phyloP scores from a whole-genome alignment of 2,888 invertebrate species.

The Ochlodes sylvanus region DNA sequence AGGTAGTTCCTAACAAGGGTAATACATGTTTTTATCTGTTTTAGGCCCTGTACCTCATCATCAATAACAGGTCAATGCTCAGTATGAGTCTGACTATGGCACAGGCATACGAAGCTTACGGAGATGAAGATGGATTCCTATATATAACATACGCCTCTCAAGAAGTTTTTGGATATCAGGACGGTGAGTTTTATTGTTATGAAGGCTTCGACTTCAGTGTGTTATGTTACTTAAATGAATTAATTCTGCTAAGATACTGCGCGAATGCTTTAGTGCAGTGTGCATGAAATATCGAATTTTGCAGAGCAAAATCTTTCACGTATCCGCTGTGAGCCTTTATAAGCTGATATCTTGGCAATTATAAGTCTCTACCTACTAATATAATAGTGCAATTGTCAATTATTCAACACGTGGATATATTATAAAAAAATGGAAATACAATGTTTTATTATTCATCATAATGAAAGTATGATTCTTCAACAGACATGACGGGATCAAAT shows the following conservation, averaged over 20 bases:
- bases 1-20: neutral
- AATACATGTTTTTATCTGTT: constrained; percentile 32
- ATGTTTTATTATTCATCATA: neutral
- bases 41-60: constrained; percentile 91
- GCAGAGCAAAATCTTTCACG: too few species aligned
- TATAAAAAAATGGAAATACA: too few species aligned
- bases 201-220: too few species aligned
- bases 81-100: constrained; percentile 92
- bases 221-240: too few species aligned
- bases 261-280: too few species aligned
- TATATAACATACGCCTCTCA: constrained; percentile 96
- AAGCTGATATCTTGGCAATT: too few species aligned
- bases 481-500: constrained; percentile 57
- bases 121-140: constrained; percentile 93
- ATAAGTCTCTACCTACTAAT: too few species aligned
- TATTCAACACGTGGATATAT: too few species aligned
- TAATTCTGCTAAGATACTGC: too few species aligned
- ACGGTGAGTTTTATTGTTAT: constrained; percentile 58
- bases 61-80: constrained; percentile 92
- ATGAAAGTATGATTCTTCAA: neutral
- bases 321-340: too few species aligned
- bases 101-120: constrained; percentile 91
- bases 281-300: too few species aligned
- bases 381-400: too few species aligned
- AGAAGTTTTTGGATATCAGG: constrained; percentile 91